phyloP scores from a whole-genome alignment of 2,113 vertebrate genomes.

The Tachuris rubrigastra region DNA sequence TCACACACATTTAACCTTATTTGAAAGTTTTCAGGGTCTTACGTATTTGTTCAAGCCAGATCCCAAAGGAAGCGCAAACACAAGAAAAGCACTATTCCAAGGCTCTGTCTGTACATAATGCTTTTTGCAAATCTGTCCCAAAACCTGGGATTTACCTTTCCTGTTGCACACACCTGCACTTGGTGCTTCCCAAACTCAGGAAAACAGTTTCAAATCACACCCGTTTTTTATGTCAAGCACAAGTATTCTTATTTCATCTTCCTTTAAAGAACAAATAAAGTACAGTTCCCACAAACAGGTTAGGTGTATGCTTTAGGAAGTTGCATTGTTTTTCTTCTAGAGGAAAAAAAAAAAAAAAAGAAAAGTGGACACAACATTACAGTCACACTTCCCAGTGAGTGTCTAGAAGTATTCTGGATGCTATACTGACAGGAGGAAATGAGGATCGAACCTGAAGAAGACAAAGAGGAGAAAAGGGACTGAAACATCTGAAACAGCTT shows the following conservation, averaged over 20 bases:
- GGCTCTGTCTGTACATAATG: background rate
- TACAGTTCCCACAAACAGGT: background rate
- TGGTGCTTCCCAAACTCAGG: background rate
- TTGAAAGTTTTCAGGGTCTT: conserved; percentile 1
- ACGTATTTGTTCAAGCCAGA: background rate
- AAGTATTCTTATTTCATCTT: background rate
- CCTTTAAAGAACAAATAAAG: background rate
- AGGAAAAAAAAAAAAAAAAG: background rate
- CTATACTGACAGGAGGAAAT: background rate
- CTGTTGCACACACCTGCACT: background rate
- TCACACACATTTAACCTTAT: background rate
- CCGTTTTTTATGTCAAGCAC: background rate
- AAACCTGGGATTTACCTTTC: conserved; percentile 8
- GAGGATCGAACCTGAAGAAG: conserved; percentile 18
- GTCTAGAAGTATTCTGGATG: conserved; percentile 7
- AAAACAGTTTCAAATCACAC: background rate
- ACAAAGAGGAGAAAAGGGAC: conserved; percentile 24
- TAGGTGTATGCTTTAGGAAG: background rate
- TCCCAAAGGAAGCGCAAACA: background rate
- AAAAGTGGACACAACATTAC: background rate
- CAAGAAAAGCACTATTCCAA: background rate
- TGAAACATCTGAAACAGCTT: conserved; percentile 42
- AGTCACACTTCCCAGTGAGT: background rate
- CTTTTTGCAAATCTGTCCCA: background rate
- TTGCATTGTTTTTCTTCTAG: background rate